These are phyloP conservation scores for Zygothrica quintamaculata DNA, from an alignment of 2,888 invertebrate genomes.

Conservation along the genomic window DNA sequence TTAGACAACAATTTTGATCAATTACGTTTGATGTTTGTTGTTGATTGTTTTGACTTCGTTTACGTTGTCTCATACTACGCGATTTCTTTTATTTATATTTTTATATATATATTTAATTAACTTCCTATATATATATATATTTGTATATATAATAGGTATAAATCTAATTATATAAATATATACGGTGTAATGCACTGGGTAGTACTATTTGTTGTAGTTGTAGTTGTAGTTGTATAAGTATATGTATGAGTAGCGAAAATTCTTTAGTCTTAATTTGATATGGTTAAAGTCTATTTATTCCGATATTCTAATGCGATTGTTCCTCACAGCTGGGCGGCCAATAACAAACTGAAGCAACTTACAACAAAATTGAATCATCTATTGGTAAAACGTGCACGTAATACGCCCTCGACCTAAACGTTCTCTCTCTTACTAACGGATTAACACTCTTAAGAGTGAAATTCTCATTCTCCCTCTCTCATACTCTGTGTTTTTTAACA, in stretches of 20 bases:
- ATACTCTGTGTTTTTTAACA: conserved; percentile 8
- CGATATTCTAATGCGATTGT: conserved; percentile 19
- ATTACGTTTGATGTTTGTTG: conserved; percentile 19
- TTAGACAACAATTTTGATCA: conserved; percentile 60
- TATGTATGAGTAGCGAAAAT: conserved; percentile 4
- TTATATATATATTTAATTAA: conserved; percentile 9
- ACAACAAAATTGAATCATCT: conserved; percentile 46
- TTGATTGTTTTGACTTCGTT: conserved; percentile 39
- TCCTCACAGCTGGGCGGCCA: conserved; percentile 57
- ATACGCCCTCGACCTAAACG: conserved; percentile 14
- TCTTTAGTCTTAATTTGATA: conserved; percentile 14
- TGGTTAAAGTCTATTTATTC: conserved; percentile 14
- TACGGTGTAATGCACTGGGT: too few relatives aligned
- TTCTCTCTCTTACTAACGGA: not conserved
- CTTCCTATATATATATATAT: not conserved
- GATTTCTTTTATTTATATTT: conserved; percentile 25
- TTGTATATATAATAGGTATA: conserved; percentile 9
- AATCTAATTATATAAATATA: conserved; percentile 62
- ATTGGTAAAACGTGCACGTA: conserved; percentile 3
- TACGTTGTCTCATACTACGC: conserved; percentile 71
- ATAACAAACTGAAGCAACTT: conserved; percentile 51
- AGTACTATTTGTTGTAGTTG: too few relatives aligned
- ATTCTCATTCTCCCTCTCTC: not conserved
- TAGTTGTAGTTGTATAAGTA: too few relatives aligned
- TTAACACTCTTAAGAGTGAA: not conserved